Conservation (phyloP, 2,797 vertebrate species). For the Buceros bicornis region DNA sequence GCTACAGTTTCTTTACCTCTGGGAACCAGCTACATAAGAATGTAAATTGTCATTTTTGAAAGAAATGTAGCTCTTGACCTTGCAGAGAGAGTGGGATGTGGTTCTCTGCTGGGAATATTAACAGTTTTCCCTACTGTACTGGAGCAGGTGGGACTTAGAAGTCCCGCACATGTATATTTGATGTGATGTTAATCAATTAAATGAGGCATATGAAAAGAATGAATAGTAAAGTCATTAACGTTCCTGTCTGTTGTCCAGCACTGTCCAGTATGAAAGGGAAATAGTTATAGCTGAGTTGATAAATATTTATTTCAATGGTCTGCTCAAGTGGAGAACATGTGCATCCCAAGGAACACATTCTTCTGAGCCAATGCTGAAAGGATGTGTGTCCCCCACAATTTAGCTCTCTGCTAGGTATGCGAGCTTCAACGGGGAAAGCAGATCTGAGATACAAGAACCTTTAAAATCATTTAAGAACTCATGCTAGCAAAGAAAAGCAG, state of each 20-base stretch:
- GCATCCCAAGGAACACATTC: neutral
- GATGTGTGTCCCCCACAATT: neutral
- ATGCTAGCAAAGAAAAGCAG: neutral
- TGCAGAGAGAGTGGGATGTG: neutral
- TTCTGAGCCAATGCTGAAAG: neutral
- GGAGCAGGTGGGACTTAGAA: neutral
- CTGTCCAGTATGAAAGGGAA: neutral
- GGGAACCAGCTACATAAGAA: neutral
- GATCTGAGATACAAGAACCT: neutral
- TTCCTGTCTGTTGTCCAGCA: constrained; percentile 17
- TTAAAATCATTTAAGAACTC: neutral
- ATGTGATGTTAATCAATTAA: constrained; percentile 24
- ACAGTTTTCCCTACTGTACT: neutral
- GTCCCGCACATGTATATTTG: neutral
- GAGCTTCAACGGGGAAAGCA: neutral
- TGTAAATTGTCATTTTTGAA: neutral
- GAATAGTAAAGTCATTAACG: constrained; percentile 2
- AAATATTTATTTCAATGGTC: constrained; percentile 7
- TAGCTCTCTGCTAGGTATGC: neutral
- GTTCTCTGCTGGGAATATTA: neutral
- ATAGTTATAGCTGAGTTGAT: neutral
- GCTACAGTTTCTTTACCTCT: neutral
- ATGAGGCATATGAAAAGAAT: constrained; percentile 1
- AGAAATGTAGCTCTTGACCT: neutral
- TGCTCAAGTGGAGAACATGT: neutral